phyloP scores from a whole-genome alignment of 2,888 invertebrate genomes.

The Crocallis elinguaria region DNA sequence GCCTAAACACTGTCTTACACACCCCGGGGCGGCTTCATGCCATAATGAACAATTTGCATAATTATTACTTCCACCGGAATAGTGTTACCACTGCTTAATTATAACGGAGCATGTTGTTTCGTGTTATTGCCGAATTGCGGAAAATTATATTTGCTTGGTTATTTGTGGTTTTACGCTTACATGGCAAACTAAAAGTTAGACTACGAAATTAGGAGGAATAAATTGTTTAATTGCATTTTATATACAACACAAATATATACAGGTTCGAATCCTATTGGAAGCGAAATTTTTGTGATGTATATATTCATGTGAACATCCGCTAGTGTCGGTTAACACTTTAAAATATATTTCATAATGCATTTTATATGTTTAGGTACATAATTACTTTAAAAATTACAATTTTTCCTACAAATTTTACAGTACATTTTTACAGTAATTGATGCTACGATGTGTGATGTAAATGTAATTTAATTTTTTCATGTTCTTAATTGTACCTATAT shows the following conservation, averaged over 20 bases:
- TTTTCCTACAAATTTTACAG: too few relatives aligned
- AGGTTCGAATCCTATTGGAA: neutral
- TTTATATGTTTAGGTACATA: too few relatives aligned
- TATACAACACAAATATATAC: neutral
- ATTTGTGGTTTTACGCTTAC: conserved; percentile 8
- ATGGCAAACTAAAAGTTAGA: neutral
- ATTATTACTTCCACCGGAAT: conserved; percentile 34
- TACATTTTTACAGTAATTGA: too few relatives aligned
- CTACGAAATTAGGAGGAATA: neutral
- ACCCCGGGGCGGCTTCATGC: conserved; percentile 26
- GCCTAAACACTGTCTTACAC: conserved; percentile 14
- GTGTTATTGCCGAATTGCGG: conserved; percentile 24
- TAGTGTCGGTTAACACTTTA: too few relatives aligned
- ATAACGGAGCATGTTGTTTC: conserved; percentile 32
- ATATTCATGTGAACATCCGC: too few relatives aligned
- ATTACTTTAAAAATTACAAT: too few relatives aligned
- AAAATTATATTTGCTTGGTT: conserved; percentile 27
- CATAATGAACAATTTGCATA: conserved; percentile 41
- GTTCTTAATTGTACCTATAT: too few relatives aligned
- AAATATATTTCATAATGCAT: too few relatives aligned
- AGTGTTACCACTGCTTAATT: conserved; percentile 34
- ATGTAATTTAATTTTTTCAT: too few relatives aligned
- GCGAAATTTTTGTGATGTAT: too few relatives aligned
- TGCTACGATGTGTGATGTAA: too few relatives aligned
- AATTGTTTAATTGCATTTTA: neutral